Conservation (phyloP, 2,888 invertebrate genomes). For the Cephus pygmeus region DNA sequence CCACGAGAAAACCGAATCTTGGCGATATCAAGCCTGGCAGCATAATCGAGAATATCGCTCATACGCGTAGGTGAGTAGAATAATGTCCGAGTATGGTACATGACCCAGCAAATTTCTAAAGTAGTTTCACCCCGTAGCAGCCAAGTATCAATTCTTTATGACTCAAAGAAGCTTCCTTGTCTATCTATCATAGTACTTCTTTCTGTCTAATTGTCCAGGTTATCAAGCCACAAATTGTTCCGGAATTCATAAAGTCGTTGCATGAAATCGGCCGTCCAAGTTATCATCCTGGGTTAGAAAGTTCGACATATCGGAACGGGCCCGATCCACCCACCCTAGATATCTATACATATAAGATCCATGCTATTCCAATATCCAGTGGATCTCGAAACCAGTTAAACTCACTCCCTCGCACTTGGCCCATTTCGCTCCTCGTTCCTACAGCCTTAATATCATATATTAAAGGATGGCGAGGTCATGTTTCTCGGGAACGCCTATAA, state of each 20-base stretch:
- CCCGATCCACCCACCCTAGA: background rate
- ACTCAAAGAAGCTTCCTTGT: background rate
- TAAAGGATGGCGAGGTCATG: background rate
- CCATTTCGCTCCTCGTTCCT: background rate
- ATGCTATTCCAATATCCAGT: background rate
- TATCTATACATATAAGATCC: background rate
- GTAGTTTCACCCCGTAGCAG: constrained; percentile 15
- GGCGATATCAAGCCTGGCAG: constrained; percentile 80
- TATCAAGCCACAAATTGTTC: background rate
- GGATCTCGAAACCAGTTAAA: background rate
- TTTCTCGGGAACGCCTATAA: background rate
- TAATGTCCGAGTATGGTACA: constrained; percentile 1
- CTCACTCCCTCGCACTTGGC: background rate
- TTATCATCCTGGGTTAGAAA: background rate
- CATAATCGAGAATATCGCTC: constrained; percentile 91
- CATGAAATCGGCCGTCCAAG: background rate
- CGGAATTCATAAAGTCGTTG: background rate
- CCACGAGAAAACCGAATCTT: constrained; percentile 82
- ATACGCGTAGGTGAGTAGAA: constrained; percentile 71
- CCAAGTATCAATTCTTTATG: background rate
- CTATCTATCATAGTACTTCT: background rate
- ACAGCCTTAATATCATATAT: background rate
- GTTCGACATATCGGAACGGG: background rate
- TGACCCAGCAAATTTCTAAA: constrained; percentile 2
- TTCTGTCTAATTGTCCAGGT: background rate